Evolutionary conservation across 2,797 vertebrate genomes (phyloP).

Genomic region (Scolopax rusticola): DNA sequence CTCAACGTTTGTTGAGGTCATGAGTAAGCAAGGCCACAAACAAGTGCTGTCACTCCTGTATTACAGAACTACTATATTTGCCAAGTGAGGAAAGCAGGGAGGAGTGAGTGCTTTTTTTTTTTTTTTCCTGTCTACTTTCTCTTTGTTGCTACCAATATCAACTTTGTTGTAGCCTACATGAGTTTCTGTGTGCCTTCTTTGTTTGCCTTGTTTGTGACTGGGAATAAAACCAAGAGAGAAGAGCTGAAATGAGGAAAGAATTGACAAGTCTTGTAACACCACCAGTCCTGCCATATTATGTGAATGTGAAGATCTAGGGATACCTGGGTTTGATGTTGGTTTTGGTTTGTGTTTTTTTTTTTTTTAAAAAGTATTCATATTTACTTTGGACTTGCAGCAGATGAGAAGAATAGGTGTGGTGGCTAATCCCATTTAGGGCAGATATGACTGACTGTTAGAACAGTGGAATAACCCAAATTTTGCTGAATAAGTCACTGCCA

Average conservation of each 20-base stretch:
- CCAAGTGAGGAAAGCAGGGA: background rate
- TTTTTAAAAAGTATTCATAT: background rate
- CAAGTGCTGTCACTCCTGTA: background rate
- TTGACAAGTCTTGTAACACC: background rate
- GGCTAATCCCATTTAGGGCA: background rate
- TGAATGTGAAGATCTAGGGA: background rate
- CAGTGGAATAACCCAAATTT: background rate
- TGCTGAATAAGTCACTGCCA: background rate
- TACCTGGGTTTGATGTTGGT: background rate
- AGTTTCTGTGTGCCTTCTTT: background rate
- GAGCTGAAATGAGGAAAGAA: background rate
- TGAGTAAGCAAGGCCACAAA: background rate
- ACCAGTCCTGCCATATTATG: background rate
- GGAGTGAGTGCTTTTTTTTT: too few relatives aligned
- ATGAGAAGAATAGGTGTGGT: background rate
- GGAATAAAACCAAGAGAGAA: background rate
- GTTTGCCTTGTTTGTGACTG: background rate
- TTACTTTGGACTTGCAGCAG: background rate
- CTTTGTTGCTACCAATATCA: background rate
- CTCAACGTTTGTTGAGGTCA: background rate
- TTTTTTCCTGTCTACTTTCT: fast-evolving
- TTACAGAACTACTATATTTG: background rate
- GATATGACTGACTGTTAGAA: background rate
- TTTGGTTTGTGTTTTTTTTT: background rate
- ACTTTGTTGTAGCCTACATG: background rate